A percentile compares a stretch with the other conserved stretches of the same genome.
These are phyloP conservation scores for Penaeus vannamei DNA, from an alignment of 1,140 invertebrate genomes.

Conservation along the genomic window DNA sequence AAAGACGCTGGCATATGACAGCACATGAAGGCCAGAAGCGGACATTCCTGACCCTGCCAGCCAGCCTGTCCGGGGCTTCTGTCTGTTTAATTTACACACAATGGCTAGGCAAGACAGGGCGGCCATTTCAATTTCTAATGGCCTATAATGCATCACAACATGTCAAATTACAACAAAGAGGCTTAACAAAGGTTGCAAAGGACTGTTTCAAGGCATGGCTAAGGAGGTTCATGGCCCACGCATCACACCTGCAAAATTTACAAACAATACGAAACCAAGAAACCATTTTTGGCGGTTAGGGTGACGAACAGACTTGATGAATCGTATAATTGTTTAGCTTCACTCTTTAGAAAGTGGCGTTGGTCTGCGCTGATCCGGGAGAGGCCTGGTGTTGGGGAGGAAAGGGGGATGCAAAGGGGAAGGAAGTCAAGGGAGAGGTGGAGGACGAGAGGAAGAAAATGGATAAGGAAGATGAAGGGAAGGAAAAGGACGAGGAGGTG, in stretches of 20 bases:
- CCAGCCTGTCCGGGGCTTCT: slow-evolving; percentile 45
- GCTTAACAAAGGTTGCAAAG: slow-evolving; percentile 38
- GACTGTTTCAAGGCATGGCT: slow-evolving; percentile 1
- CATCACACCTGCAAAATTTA: slow-evolving; percentile 39
- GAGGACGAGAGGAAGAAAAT: background rate
- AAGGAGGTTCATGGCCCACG: background rate
- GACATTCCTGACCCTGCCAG: slow-evolving; percentile 6
- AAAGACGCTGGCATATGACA: background rate
- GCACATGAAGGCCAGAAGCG: background rate
- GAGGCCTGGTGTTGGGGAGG: background rate
- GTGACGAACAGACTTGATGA: slow-evolving; percentile 48
- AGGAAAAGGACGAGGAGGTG: background rate
- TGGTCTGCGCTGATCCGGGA: background rate
- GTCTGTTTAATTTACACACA: slow-evolving; percentile 59
- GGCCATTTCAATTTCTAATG: slow-evolving; percentile 59
- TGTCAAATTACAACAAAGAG: slow-evolving; percentile 51
- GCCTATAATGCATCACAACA: slow-evolving; percentile 59
- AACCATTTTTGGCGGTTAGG: slow-evolving; percentile 40
- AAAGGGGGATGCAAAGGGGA: background rate
- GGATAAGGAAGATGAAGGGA: background rate
- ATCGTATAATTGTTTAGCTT: slow-evolving; percentile 35
- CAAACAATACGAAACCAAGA: slow-evolving; percentile 32
- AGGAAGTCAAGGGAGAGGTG: background rate
- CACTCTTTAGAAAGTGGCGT: too few relatives aligned
- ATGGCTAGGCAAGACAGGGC: slow-evolving; percentile 39